Evolutionary conservation across 2,888 invertebrate genomes (phyloP).

Genomic region (Campopleginae sp.): DNA sequence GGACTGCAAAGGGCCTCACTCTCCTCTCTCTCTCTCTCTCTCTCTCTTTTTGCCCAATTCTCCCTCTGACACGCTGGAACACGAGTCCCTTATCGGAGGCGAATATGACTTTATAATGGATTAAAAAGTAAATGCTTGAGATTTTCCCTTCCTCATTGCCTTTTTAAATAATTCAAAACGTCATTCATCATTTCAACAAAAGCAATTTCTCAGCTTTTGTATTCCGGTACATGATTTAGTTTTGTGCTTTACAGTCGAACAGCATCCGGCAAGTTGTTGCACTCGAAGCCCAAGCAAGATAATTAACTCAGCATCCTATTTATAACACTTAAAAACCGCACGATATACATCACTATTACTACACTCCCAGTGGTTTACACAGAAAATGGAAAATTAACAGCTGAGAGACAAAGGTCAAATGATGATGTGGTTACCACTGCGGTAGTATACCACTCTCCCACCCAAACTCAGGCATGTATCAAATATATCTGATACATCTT

Average conservation of each 20-base stretch:
- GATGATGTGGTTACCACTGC: conserved; percentile 25
- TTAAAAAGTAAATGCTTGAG: background rate
- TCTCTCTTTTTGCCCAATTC: conserved; percentile 18
- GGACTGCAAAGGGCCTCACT: background rate
- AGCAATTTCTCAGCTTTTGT: background rate
- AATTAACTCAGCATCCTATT: background rate
- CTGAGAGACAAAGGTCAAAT: conserved; percentile 19
- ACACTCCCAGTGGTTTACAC: background rate
- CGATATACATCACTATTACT: background rate
- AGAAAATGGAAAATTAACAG: conserved; percentile 10
- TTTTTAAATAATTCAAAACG: background rate
- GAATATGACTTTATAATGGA: background rate
- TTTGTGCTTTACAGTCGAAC: background rate
- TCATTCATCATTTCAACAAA: background rate
- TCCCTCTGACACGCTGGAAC: conserved; percentile 13
- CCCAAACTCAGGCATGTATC: background rate
- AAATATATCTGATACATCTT: conserved; percentile 13
- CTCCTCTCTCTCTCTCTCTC: background rate
- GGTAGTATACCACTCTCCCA: background rate
- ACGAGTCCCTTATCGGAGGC: background rate
- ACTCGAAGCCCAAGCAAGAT: background rate
- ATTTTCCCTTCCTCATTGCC: background rate
- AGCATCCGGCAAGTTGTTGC: background rate
- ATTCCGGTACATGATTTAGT: background rate
- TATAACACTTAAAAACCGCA: background rate